Percentiles rank a stretch among this genome's conserved stretches.
These are phyloP conservation scores for Diabrotica balteata DNA, from an alignment of 2,888 invertebrate genomes.

Conservation along the genomic window DNA sequence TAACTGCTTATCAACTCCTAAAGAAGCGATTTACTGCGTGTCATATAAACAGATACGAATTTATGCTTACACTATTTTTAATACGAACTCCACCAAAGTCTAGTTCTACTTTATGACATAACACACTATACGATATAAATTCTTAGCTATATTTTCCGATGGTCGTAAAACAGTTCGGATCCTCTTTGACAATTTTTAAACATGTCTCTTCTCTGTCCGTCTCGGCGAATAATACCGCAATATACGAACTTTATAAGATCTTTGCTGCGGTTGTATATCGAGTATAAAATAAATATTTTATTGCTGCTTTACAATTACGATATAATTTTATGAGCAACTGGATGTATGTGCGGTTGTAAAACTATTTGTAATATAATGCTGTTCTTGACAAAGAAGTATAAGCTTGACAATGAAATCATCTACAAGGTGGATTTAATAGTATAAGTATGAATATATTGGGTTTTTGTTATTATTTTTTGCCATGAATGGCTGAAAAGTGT, in stretches of 20 bases:
- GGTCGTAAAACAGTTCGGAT: too few relatives aligned
- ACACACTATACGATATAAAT: background rate
- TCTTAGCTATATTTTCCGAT: too few relatives aligned
- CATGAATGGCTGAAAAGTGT: too few relatives aligned
- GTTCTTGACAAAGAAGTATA: too few relatives aligned
- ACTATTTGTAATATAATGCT: background rate
- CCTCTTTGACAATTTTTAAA: background rate
- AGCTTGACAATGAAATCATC: too few relatives aligned
- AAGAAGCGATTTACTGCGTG: too few relatives aligned
- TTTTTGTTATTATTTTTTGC: too few relatives aligned
- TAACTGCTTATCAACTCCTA: too few relatives aligned
- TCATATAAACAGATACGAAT: background rate
- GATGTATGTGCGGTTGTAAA: constrained; percentile 5
- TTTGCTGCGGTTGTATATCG: constrained; percentile 3
- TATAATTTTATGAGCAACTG: constrained; percentile 3
- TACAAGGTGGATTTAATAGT: too few relatives aligned
- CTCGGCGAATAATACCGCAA: background rate
- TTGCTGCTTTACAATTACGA: background rate
- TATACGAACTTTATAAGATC: constrained; percentile 3
- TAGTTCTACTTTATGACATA: background rate
- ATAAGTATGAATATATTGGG: background rate
- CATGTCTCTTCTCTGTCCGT: background rate
- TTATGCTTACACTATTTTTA: background rate
- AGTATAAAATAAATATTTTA: constrained; percentile 7
- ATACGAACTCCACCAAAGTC: background rate